Base-by-base conservation (phyloP, 1,140 invertebrate genomes). In the Zaprionus ornatus region DNA sequence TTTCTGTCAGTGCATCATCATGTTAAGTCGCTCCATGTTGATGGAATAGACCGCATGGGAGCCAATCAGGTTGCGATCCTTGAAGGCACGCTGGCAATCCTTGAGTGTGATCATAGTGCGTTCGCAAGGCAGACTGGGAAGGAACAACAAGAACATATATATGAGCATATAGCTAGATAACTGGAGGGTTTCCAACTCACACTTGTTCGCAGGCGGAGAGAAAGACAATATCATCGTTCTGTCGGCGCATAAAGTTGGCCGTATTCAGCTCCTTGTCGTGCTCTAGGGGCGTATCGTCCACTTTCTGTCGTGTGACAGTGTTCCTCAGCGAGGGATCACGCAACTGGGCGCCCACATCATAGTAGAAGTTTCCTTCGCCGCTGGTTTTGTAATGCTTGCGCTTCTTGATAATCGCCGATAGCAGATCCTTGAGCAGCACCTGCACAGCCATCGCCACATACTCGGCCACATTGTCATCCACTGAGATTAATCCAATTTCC, bases 401-500 rank as follows among this genome's bases (percentile, higher is more conserved):
- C 64, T 95, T 95, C 12, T 95, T 95, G 52, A 97, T 93, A 10
- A 97, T 94, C 7, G 95, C 94, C 10, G 95, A 95, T 0, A 98
- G 92, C n/a, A 97, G 94, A 90, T 96, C 96, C 84, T 97, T 97
- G 4, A 97, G 93, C 81, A 97, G 95, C 72, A 95, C 93, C 84
- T 96, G 95, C 5, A 96, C 95, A 23, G 96, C 96, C 52, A 95
- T 94, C 45, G 97, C 95, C 29, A 97, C 94, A 12, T 97, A 94
- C 69, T 96, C 95, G 2, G 96, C 96, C 15, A 96, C 96, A 77
- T 94, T 95, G 82, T 97, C 96, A 73, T 97, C 95, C 35, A 96
- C 96, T 27, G 95, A 96, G 70, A 97, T 95, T 32, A 98, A 94
- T 6, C 96, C 96, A 50, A 95, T 94, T 80, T 97, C 97, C 97